Conservation (phyloP, 1,140 invertebrate species). For the Drosophila seguyi region DNA sequence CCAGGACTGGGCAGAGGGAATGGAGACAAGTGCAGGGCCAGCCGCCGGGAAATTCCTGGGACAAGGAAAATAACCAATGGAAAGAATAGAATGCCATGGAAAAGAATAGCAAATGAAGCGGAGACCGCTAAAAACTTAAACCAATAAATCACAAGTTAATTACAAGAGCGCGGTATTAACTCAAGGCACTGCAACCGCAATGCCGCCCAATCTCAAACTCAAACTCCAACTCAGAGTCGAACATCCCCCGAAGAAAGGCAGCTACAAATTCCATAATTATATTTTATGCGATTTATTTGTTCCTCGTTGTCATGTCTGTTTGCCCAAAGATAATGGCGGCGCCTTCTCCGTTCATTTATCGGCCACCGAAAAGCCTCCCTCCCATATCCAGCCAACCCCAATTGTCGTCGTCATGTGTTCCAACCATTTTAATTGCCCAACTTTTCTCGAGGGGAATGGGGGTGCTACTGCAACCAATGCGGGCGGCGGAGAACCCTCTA, state of each 20-base stretch:
- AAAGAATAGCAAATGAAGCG: slow-evolving; percentile 70
- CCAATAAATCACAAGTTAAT: slow-evolving; percentile 85
- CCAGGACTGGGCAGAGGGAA: too few relatives aligned
- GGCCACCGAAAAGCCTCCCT: not conserved
- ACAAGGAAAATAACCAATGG: slow-evolving; percentile 23
- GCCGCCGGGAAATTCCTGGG: slow-evolving; percentile 16
- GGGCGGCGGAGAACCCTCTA: slow-evolving; percentile 52
- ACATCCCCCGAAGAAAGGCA: not conserved
- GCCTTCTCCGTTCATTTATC: slow-evolving; percentile 15
- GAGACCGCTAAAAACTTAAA: slow-evolving; percentile 69
- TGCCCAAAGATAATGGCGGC: slow-evolving; percentile 76
- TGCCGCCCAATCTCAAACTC: slow-evolving; percentile 3
- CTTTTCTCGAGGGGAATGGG: slow-evolving; percentile 41
- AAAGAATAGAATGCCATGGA: slow-evolving; percentile 29
- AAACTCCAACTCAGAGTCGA: slow-evolving; percentile 8
- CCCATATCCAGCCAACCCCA: slow-evolving; percentile 4
- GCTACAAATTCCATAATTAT: slow-evolving; percentile 84
- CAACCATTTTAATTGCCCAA: slow-evolving; percentile 73
- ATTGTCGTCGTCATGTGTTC: slow-evolving; percentile 69
- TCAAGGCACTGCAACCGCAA: slow-evolving; percentile 61
- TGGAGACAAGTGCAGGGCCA: slow-evolving; percentile 49
- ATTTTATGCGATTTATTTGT: slow-evolving; percentile 84
- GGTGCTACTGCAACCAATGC: slow-evolving; percentile 37
- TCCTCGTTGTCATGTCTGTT: slow-evolving; percentile 80
- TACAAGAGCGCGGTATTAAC: slow-evolving; percentile 80